phyloP scores from a whole-genome alignment of 1,140 invertebrate species.

The Arctopsyche grandis region DNA sequence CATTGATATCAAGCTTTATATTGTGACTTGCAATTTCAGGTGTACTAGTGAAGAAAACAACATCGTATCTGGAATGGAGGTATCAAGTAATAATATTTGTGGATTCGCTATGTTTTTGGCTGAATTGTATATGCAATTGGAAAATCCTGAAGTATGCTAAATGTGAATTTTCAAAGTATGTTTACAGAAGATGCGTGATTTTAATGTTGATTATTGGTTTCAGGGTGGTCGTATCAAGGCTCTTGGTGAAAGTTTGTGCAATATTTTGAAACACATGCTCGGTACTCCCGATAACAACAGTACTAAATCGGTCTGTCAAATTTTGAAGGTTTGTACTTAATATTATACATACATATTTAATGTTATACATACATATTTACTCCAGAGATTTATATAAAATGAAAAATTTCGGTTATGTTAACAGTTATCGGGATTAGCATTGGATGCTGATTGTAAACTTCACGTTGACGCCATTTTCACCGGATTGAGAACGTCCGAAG shows the following conservation, averaged over 20 bases:
- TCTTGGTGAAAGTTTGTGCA: constrained; percentile 64
- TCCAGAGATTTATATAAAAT: no score
- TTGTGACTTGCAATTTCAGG: constrained; percentile 23
- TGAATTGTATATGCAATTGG: constrained; percentile 66
- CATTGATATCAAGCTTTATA: not conserved
- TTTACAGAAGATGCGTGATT: no score
- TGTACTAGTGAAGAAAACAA: constrained; percentile 64
- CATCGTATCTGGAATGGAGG: constrained; percentile 62
- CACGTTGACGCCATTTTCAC: constrained; percentile 62
- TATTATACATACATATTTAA: constrained; percentile 12
- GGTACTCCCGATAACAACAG: constrained; percentile 62
- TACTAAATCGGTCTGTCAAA: constrained; percentile 64
- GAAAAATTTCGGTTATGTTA: not conserved
- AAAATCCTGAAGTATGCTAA: constrained; percentile 61
- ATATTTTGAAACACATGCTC: constrained; percentile 63
- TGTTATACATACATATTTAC: not conserved
- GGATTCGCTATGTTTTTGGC: constrained; percentile 67
- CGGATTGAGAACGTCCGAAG: constrained; percentile 58
- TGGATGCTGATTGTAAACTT: constrained; percentile 63
- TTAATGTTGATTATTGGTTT: constrained; percentile 25
- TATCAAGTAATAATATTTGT: constrained; percentile 63
- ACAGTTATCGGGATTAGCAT: constrained; percentile 63
- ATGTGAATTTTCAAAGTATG: constrained; percentile 5
- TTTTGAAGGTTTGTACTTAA: constrained; percentile 59
- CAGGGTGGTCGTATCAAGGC: constrained; percentile 64